Evolutionary conservation across 2,113 vertebrate genomes (phyloP).

Genomic region (Apaloderma vittatum): DNA sequence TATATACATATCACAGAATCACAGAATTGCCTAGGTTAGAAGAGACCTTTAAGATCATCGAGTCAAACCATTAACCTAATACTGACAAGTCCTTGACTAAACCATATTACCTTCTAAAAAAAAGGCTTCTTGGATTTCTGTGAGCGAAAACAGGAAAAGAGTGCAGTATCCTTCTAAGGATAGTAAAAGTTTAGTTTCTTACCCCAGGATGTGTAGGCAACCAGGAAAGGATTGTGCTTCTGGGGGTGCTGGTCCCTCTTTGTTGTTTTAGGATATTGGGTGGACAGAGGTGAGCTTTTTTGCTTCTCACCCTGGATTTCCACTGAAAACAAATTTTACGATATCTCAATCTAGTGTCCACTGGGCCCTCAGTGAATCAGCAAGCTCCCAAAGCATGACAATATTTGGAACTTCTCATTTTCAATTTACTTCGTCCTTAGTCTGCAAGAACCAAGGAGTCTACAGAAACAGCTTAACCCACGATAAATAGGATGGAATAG

Average conservation of each 20-base stretch:
- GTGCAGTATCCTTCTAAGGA: neutral
- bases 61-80: too few relatives aligned
- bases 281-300: neutral
- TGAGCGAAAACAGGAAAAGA: neutral
- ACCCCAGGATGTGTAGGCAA: neutral
- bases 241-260: neutral
- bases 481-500: neutral
- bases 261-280: neutral
- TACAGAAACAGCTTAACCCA: neutral
- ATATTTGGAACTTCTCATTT: neutral
- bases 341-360: neutral
- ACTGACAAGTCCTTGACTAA: too few relatives aligned
- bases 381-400: accelerated
- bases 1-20: neutral
- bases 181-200: neutral
- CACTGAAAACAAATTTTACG: neutral
- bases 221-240: neutral
- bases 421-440: neutral
- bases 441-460: neutral
- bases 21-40: too few relatives aligned
- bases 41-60: too few relatives aligned
- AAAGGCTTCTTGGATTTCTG: neutral
- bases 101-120: neutral
- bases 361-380: neutral
- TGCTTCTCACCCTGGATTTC: neutral